Base-by-base conservation (phyloP, 2,797 vertebrate species). In the Antennarius maculatus region DNA sequence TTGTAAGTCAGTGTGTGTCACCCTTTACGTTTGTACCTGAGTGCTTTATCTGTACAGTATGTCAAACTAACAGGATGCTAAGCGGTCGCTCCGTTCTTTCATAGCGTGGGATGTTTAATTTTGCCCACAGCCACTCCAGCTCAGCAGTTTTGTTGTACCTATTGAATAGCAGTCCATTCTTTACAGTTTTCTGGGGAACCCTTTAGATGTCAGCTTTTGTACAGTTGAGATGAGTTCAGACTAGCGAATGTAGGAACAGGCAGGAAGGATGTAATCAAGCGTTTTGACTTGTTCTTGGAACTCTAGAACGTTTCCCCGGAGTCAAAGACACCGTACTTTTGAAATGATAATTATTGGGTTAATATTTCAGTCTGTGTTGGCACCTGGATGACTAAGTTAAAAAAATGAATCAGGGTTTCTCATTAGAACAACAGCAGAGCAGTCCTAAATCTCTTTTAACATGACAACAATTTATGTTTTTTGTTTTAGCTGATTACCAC, bases 101-200 rank as follows among this genome's bases (percentile, higher is more conserved):
- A 16, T 55, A 54, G 76, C 13, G 69, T 79, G 73, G 76, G 81
- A 75, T 83, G 71, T 81, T 86, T 83, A 23, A 85, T 76, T 63
- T 82, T 81, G 71, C 81, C 68, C 69, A 55, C 67, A 71, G 73
- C 46, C 46, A 48, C 55, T 77, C 57, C 66, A 61, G 54, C 2
- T 7, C 57, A 69, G 59, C 37, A 50, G 46, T 69, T 84, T 64
- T 63, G 55, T 73, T 70, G 69, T 70, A 75, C 65, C 74, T 80
- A 65, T 71, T 60, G 56, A 72, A 51, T 43, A 60, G 47, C 53
- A 37, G 60, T 66, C 65, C 43, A 65, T 57, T 70, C 51, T 29
- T 74, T 51, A 52, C n/a, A 28, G 16, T 71, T 74, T 74, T 62
- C 63, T 42, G 23, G 60, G 62, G 51, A 48, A 41, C 17, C 3